Evolutionary conservation across 2,888 invertebrate species (phyloP), one percentile per base, ranked within the genome.

Genomic region (Erebia ligea): DNA sequence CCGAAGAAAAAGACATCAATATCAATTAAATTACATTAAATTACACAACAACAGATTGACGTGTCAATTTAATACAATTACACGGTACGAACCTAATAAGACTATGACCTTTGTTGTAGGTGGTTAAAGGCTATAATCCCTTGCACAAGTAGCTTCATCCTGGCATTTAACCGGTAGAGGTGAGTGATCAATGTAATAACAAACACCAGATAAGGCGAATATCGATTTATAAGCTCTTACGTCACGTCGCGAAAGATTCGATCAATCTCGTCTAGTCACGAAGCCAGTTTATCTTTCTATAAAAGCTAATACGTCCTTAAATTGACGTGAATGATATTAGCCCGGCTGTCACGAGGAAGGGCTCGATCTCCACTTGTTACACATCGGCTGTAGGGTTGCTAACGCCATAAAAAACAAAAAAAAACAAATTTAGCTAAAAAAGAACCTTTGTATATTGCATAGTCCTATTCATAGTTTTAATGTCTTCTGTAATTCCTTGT

Each of bases 181-280:
- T 67, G 40, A 69, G 62, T 74, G 69, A 71, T 71, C 66, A 71
- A 69, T 69, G 71, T 72, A 73, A 76, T 74, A 75, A 73, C 72
- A 64, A 70, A 63, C 73, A 72, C 76, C 73, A 67, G 75, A 77
- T 77, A 77, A 74, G 77, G 76, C 68, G 63, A 79, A 78, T 76
- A 78, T 78, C 76, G 77, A 77, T 79, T 78, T 75, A 78, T 76
- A 74, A 73, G 67, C 72, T 71, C 73, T 72, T 69, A 74, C 73
- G 76, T 74, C 74, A 74, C 75, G 73, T 34, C 71, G 73, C 69
- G 52, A 73, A 63, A 70, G 75, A 76, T 77, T 77, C 75, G 75
- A 79, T 79, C 77, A 75, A 77, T 78, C 76, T 75, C 76, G 72
- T 75, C 75, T 65, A 78, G 77, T 79, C 78, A 78, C 79, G 80